phyloP scores from a whole-genome alignment of 2,113 vertebrate species.

The Pongo abelii region DNA sequence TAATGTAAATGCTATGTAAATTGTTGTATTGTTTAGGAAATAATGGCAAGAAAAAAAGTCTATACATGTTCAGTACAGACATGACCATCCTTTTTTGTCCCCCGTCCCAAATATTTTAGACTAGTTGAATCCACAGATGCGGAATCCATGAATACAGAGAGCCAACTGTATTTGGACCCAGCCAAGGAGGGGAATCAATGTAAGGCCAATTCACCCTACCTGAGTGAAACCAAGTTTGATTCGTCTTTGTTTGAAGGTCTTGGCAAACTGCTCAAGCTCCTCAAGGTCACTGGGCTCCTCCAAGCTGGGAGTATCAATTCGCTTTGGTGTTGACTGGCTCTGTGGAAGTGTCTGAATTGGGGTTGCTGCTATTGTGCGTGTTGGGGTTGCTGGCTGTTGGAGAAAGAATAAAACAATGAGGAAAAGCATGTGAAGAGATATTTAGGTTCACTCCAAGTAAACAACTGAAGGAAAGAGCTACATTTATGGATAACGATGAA shows the following conservation, averaged over 20 bases:
- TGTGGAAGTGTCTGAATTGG: slow-evolving; percentile 94
- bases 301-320: slow-evolving; percentile 96
- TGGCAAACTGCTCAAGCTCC: slow-evolving; percentile 99
- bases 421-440: neutral
- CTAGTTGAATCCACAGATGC: neutral
- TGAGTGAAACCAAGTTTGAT: slow-evolving; percentile 99
- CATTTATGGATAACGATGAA: neutral
- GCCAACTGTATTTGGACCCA: slow-evolving; percentile 29
- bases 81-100: neutral
- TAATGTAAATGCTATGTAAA: neutral
- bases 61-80: neutral
- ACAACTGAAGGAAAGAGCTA: neutral
- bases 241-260: slow-evolving; percentile 99
- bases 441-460: neutral
- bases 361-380: slow-evolving; percentile 96
- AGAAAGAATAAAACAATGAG: slow-evolving; percentile 37
- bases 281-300: slow-evolving; percentile 99
- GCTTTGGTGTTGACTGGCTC: slow-evolving; percentile 98
- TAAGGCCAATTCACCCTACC: slow-evolving; percentile 82
- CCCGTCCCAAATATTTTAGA: neutral
- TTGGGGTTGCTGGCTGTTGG: slow-evolving; percentile 96
- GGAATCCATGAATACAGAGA: neutral
- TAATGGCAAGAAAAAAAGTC: neutral
- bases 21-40: neutral
- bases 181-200: slow-evolving; percentile 41